A percentile compares a stretch with the other conserved stretches of the same genome.
phyloP scores from a whole-genome alignment of 2,888 invertebrate species.

The Lapara coniferarum region DNA sequence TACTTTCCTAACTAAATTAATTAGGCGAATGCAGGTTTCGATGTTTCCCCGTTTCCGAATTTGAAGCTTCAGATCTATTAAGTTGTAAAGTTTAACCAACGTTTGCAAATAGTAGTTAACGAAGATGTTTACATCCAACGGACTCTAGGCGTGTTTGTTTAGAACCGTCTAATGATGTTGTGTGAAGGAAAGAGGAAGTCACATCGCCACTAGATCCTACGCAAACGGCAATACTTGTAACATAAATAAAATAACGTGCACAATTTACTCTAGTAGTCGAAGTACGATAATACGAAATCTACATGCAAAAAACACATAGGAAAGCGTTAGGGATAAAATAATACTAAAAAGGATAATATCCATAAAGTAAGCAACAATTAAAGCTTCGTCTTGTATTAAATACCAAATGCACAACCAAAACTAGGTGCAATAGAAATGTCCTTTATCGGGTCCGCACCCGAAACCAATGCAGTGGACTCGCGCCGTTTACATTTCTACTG shows the following conservation, averaged over 20 bases:
- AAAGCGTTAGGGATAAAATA: background rate
- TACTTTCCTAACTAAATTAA: slow-evolving; percentile 29
- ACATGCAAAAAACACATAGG: background rate
- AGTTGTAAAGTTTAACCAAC: slow-evolving; percentile 36
- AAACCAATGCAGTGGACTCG: slow-evolving; percentile 28
- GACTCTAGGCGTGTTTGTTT: background rate
- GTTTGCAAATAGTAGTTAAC: slow-evolving; percentile 34
- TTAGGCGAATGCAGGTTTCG: slow-evolving; percentile 35
- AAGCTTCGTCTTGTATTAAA: background rate
- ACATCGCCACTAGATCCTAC: background rate
- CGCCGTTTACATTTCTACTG: slow-evolving; percentile 30
- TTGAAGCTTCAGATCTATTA: slow-evolving; percentile 36
- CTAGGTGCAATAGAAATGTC: slow-evolving; percentile 6
- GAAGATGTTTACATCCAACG: slow-evolving; percentile 12
- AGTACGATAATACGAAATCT: background rate
- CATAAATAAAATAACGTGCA: background rate
- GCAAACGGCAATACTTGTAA: background rate
- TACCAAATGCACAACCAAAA: slow-evolving; percentile 17
- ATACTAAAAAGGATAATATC: background rate
- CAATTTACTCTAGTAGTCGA: background rate
- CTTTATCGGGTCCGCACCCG: slow-evolving; percentile 33
- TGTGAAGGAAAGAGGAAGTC: background rate
- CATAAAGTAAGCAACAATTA: background rate
- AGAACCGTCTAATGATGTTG: background rate
- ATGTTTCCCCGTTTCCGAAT: slow-evolving; percentile 37